These are phyloP conservation scores for Germaria angustata DNA, from an alignment of 2,888 invertebrate genomes.

Conservation along the genomic window DNA sequence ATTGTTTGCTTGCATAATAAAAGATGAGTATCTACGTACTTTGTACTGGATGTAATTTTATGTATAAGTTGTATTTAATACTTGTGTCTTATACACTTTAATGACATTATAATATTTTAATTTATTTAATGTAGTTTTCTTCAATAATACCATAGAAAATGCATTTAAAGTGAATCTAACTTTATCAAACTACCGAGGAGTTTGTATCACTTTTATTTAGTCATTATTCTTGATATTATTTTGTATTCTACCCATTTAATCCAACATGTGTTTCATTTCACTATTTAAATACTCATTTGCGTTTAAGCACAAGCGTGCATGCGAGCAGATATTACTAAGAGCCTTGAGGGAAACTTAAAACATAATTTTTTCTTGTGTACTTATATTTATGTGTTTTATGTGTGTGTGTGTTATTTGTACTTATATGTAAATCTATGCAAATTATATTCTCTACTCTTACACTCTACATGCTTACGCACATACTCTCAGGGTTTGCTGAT, in stretches of 20 bases:
- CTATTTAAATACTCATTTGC: conserved; percentile 64
- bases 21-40: no score
- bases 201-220: conserved; percentile 42
- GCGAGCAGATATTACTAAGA: conserved; percentile 59
- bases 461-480: neutral
- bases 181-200: conserved; percentile 33
- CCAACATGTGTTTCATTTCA: conserved; percentile 62
- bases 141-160: conserved; percentile 21
- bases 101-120: no score
- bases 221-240: conserved; percentile 26
- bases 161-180: conserved; percentile 33
- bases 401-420: neutral
- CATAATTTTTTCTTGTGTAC: conserved; percentile 14
- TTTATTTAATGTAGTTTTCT: neutral
- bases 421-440: conserved; percentile 60
- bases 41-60: no score
- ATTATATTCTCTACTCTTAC: conserved; percentile 31
- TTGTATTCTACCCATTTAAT: conserved; percentile 38
- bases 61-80: no score
- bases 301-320: conserved; percentile 18
- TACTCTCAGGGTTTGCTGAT: neutral
- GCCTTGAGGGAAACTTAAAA: conserved; percentile 54
- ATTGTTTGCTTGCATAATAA: no score
- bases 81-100: no score
- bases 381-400: neutral